phyloP scores from a whole-genome alignment of 2,797 vertebrate genomes.

The Balearica regulorum region DNA sequence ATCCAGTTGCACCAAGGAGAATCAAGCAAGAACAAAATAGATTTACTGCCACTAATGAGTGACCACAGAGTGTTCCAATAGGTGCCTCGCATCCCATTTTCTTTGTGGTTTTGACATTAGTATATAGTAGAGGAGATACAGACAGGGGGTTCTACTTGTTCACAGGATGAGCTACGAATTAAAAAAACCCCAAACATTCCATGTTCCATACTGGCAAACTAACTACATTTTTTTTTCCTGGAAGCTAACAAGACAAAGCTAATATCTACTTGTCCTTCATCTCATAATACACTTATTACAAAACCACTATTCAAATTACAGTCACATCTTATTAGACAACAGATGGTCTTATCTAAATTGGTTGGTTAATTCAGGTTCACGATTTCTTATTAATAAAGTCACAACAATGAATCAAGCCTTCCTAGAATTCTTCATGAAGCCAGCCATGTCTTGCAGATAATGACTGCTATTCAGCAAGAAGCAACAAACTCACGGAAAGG shows the following conservation, averaged over 20 bases:
- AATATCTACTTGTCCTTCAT: slow-evolving; percentile 48
- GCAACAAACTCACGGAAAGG: background rate
- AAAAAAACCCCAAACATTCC: background rate
- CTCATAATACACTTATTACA: slow-evolving; percentile 28
- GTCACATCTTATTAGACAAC: slow-evolving; percentile 51
- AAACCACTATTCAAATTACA: slow-evolving; percentile 34
- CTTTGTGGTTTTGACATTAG: background rate
- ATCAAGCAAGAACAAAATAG: background rate
- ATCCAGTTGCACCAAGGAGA: background rate
- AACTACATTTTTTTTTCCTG: background rate
- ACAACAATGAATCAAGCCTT: slow-evolving; percentile 23
- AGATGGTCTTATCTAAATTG: slow-evolving; percentile 56
- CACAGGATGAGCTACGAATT: background rate
- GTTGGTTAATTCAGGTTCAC: slow-evolving; percentile 50
- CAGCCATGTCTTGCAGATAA: background rate
- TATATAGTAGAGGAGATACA: background rate
- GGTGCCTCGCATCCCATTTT: background rate
- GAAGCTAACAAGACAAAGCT: slow-evolving; percentile 32
- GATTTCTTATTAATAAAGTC: slow-evolving; percentile 38
- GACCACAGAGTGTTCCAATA: background rate
- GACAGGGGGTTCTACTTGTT: background rate
- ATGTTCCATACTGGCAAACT: background rate
- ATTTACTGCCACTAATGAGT: background rate
- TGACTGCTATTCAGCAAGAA: background rate
- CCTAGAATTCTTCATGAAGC: background rate